These are phyloP conservation scores for Parazoanthus swiftii DNA, from an alignment of 92 coral and sea anemone species.

Conservation along the genomic window DNA sequence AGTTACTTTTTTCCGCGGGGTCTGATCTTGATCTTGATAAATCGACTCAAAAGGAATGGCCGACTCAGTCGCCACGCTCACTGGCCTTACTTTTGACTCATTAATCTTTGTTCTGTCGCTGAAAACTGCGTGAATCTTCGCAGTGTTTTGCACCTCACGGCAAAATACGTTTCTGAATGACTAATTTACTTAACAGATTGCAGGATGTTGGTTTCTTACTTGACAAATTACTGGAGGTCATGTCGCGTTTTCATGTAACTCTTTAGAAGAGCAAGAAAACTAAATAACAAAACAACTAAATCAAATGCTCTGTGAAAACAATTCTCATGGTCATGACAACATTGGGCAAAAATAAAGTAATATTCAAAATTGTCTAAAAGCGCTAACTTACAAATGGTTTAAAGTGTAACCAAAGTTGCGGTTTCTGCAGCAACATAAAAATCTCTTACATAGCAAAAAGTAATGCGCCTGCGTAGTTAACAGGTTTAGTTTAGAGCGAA, in stretches of 20 bases:
- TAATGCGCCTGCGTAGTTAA: background rate
- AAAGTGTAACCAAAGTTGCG: background rate
- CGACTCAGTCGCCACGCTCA: background rate
- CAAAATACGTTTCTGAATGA: background rate
- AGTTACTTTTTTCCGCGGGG: slow-evolving; percentile 1
- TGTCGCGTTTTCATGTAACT: background rate
- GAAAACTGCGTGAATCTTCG: background rate
- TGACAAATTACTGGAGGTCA: slow-evolving; percentile 27
- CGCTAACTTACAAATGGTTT: background rate
- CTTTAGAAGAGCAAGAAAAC: slow-evolving; percentile 10
- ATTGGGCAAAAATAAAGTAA: background rate
- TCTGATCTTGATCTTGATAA: slow-evolving; percentile 17
- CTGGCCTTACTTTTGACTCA: background rate
- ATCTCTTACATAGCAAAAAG: background rate
- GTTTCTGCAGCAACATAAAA: background rate
- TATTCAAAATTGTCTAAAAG: background rate
- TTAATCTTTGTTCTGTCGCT: background rate
- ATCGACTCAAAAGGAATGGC: background rate
- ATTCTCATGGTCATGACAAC: background rate
- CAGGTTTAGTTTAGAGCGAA: background rate
- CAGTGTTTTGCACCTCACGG: slow-evolving; percentile 7
- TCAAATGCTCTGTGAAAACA: background rate
- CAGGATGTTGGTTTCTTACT: background rate
- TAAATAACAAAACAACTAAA: slow-evolving; percentile 20
- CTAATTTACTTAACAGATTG: slow-evolving; percentile 12